Evolutionary conservation across 2,888 invertebrate genomes (phyloP), one percentile per base, ranked within the genome.

Genomic region (Auanema freiburgensis): DNA sequence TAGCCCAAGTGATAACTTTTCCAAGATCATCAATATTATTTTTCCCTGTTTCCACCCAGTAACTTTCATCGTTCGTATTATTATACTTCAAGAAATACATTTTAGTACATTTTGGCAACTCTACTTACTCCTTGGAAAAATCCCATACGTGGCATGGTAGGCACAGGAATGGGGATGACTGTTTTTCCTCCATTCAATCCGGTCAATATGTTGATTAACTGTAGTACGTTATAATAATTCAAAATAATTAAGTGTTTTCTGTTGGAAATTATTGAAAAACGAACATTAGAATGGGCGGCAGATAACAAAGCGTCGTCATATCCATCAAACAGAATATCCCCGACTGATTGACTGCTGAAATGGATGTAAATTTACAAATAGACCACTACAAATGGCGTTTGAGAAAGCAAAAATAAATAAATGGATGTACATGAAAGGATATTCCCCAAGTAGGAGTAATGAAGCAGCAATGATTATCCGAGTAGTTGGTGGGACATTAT

Each of bases 251-350:
- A 1, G 10, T 5, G 33, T 24, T 12, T 59, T 59, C n/a, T 10
- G n/a, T 49, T 44, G 18, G 23, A 33, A 33, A 33, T 33, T 50
- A 2, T 40, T 10, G 8, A 18, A n/a, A 25, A 23, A 16, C 12
- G 2, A 55, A 70, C 64, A 23, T 71, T 59, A 1, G 74, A 74
- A 64, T 78, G 77, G 41, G 77, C 77, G 0, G 69, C 70, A 6
- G 72, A 69, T n/a, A 80, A 65, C 18, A 80, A 62, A 6, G 78
- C 64, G 54, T 80, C 80, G 0, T 73, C 62, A 43, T 80, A 80
- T 0, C 80, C 80, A 54, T 78, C 76, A 59, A 80, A 80, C 8
- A 80, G 58, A 6, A 80, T 63, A 18, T 77, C 77, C 14, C 77
- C 71, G 11, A 79, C 72, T 58, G 54, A 42, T n/a, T 75, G 74